A percentile compares a stretch with the other conserved stretches of the same genome.
Conservation (phyloP, 2,797 vertebrate species). For the Nasua narica region DNA sequence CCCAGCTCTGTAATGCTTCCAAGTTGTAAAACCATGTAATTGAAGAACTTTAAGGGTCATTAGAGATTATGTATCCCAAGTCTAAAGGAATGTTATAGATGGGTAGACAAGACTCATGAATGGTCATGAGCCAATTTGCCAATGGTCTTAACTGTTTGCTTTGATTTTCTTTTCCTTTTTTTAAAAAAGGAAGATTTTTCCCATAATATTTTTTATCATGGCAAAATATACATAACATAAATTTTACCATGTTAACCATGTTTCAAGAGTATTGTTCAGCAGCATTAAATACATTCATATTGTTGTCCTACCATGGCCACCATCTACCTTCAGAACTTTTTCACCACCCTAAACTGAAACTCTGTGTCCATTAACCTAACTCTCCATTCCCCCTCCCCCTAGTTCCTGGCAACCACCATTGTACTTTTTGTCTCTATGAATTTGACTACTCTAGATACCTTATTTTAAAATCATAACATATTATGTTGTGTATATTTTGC, state of each 20-base stretch:
- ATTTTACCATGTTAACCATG: neutral
- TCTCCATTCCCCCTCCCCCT: neutral
- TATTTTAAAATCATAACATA: too few species aligned
- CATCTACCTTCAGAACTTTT: neutral
- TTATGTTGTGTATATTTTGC: neutral
- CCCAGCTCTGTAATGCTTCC: neutral
- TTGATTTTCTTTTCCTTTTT: conserved; percentile 1
- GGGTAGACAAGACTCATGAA: neutral
- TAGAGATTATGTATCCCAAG: neutral
- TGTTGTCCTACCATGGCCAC: neutral
- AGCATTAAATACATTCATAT: neutral
- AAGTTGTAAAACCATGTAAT: neutral
- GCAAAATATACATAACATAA: neutral
- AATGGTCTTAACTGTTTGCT: neutral
- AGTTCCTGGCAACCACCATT: neutral
- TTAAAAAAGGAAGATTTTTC: neutral
- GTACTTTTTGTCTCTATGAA: neutral
- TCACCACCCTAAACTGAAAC: neutral
- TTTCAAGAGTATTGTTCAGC: neutral
- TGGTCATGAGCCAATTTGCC: neutral
- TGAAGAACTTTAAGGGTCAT: neutral
- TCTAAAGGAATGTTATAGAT: neutral
- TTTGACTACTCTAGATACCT: neutral
- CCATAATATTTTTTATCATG: neutral
- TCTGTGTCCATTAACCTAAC: neutral